Evolutionary conservation across 2,797 vertebrate species (phyloP).

Genomic region (Sebastes kiyomatsui): DNA sequence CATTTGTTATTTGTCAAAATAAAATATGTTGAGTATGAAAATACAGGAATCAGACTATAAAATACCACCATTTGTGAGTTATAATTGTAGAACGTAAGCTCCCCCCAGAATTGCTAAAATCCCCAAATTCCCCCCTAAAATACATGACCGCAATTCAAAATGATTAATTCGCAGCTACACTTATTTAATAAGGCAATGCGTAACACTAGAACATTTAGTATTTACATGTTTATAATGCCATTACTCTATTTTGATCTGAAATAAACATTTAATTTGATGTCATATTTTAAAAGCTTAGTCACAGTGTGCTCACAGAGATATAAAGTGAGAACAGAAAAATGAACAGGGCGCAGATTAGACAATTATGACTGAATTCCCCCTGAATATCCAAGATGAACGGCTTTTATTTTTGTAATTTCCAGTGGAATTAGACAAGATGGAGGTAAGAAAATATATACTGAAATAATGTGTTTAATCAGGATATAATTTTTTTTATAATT

Average conservation of each 20-base stretch:
- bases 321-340: background rate
- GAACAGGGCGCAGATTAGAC: background rate
- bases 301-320: background rate
- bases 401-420: background rate
- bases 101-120: background rate
- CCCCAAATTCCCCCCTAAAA: background rate
- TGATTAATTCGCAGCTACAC: background rate
- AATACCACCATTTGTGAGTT: background rate
- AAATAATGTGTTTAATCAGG: background rate
- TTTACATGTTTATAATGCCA: background rate
- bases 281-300: background rate
- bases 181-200: background rate
- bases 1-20: background rate
- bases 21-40: background rate
- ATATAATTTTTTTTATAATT: slow-evolving; percentile 12
- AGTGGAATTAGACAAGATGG: background rate
- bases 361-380: background rate
- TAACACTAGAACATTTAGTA: background rate
- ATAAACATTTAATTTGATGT: background rate
- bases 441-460: background rate
- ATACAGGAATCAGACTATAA: background rate
- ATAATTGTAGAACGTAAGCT: background rate
- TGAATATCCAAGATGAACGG: background rate
- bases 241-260: background rate
- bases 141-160: background rate